Percentiles rank a stretch among this genome's conserved stretches.
These are phyloP conservation scores for Drosophila stalkeri DNA, from an alignment of 2,888 invertebrate species.

Conservation along the genomic window DNA sequence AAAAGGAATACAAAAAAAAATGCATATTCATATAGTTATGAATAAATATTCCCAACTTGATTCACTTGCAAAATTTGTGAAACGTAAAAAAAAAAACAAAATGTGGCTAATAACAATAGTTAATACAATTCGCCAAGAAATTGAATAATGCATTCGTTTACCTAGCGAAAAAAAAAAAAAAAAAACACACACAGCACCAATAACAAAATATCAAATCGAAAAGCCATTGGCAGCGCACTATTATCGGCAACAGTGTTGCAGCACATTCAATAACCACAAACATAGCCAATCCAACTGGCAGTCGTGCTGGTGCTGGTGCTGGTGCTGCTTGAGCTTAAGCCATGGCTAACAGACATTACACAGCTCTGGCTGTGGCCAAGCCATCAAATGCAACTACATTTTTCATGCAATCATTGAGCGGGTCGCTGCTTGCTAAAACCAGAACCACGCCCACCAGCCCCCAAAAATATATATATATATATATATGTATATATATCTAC, in stretches of 20 bases:
- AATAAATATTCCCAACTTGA: too few relatives aligned
- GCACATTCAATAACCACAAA: conserved; percentile 5
- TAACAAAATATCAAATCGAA: conserved; percentile 3
- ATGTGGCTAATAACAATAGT: too few relatives aligned
- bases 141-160: too few relatives aligned
- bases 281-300: background rate
- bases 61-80: too few relatives aligned
- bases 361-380: background rate
- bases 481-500: too few relatives aligned
- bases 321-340: conserved; percentile 5
- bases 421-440: conserved; percentile 6
- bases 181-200: too few relatives aligned
- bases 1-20: too few relatives aligned
- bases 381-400: conserved; percentile 50
- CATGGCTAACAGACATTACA: conserved; percentile 25
- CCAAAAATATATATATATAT: too few relatives aligned
- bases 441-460: background rate
- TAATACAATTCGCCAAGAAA: too few relatives aligned
- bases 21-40: too few relatives aligned
- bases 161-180: too few relatives aligned
- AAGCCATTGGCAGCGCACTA: background rate
- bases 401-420: conserved; percentile 56
- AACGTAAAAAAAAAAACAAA: too few relatives aligned
- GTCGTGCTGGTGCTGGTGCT: background rate
- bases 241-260: conserved; percentile 5